These are phyloP conservation scores for Tachina grossa DNA, from an alignment of 2,888 invertebrate species.

Conservation along the genomic window DNA sequence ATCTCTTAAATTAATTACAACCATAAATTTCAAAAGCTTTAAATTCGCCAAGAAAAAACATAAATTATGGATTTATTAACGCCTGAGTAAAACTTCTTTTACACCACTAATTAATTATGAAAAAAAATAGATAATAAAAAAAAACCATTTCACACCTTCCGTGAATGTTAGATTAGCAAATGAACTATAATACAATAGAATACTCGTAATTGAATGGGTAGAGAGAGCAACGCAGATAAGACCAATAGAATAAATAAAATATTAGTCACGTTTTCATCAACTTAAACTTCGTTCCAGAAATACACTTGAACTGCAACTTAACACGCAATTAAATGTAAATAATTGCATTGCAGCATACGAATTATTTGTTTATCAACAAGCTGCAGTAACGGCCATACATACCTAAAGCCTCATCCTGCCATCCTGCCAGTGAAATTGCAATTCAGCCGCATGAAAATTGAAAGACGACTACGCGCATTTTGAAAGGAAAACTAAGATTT, in stretches of 20 bases:
- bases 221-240: conserved; percentile 8
- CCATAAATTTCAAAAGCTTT: conserved; percentile 34
- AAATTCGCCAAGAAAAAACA: conserved; percentile 24
- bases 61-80: conserved; percentile 61
- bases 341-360: conserved; percentile 81
- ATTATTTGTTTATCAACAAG: conserved; percentile 80
- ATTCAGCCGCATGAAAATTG: conserved; percentile 42
- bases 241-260: conserved; percentile 57
- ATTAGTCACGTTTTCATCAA: conserved; percentile 67
- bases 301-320: conserved; percentile 75
- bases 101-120: conserved; percentile 49
- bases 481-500: conserved; percentile 42
- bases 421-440: not conserved
- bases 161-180: conserved; percentile 24
- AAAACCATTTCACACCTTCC: conserved; percentile 27
- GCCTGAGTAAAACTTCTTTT: conserved; percentile 40
- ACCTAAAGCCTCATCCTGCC: not conserved
- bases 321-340: conserved; percentile 82
- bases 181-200: conserved; percentile 26
- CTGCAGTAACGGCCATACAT: conserved; percentile 32
- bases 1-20: conserved; percentile 57
- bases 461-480: conserved; percentile 55
- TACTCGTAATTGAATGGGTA: not conserved
- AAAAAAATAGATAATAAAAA: not conserved
- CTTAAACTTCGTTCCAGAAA: conserved; percentile 42